These are phyloP conservation scores for Atherinosoma microstoma DNA, from an alignment of 2,797 vertebrate genomes.

Conservation along the genomic window DNA sequence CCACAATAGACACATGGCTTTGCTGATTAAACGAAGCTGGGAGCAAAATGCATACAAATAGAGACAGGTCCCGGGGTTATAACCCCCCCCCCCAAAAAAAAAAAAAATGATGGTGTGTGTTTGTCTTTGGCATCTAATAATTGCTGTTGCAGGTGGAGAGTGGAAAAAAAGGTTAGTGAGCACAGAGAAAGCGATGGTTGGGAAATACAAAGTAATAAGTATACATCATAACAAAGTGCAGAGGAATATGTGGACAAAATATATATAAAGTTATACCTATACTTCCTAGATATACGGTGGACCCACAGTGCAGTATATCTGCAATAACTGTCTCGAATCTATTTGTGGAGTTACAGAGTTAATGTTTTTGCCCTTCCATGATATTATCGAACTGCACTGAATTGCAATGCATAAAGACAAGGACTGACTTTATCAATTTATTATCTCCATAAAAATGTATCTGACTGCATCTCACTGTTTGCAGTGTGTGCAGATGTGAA, in stretches of 20 bases:
- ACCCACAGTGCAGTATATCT: not conserved
- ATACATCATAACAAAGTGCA: slow-evolving; percentile 18
- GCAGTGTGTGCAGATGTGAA: slow-evolving; percentile 40
- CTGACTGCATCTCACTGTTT: slow-evolving; percentile 37
- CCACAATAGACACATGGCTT: slow-evolving; percentile 44
- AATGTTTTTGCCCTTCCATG: slow-evolving; percentile 25
- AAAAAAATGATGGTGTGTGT: slow-evolving; percentile 25
- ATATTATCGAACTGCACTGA: slow-evolving; percentile 31
- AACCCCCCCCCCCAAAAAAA: slow-evolving; percentile 3
- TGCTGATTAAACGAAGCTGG: slow-evolving; percentile 44
- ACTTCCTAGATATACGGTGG: not conserved
- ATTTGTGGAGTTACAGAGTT: slow-evolving; percentile 15
- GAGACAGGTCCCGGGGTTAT: slow-evolving; percentile 27
- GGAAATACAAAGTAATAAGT: slow-evolving; percentile 14
- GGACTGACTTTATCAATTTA: slow-evolving; percentile 33
- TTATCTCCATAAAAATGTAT: slow-evolving; percentile 47
- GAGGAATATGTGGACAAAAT: not conserved
- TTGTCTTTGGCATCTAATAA: slow-evolving; percentile 29
- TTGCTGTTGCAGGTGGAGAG: slow-evolving; percentile 32
- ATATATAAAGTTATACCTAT: not conserved
- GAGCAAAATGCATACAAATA: slow-evolving; percentile 47
- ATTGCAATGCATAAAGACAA: slow-evolving; percentile 33
- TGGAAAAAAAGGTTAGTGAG: slow-evolving; percentile 18
- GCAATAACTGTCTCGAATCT: slow-evolving; percentile 8
- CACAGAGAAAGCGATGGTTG: slow-evolving; percentile 18